Evolutionary conservation across 2,797 vertebrate genomes (phyloP), one percentile per base, ranked within the genome.

Genomic region (Enoplosus armatus): DNA sequence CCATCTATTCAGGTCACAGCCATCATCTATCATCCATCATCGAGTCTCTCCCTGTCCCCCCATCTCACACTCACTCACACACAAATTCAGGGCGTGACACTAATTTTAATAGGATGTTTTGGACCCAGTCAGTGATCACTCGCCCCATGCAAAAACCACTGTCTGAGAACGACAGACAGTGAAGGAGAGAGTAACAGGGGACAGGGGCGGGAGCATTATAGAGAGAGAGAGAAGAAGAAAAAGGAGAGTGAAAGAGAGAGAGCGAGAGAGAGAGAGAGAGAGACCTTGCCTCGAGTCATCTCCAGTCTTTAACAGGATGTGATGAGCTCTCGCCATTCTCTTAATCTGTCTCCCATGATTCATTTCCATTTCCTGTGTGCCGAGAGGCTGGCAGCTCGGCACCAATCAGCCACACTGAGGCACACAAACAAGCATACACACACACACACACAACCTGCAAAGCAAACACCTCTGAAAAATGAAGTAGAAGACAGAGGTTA

Each of bases 341-440:
- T 97, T 97, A 97, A 97, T 97, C 97, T 96, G 95, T 96, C 96
- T 97, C 94, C 96, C 96, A 96, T 96, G 97, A 97, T 97, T 97
- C 96, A 97, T 97, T 97, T 91, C 85, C 85, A 89, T 88, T 93
- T 92, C 91, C 90, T 93, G 85, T 89, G 89, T 83, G 88, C 85
- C 10, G 72, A 84, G 51, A 89, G 96, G 95, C 96, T 95, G 95
- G 95, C 95, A 96, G 82, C 86, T 79, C 70, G 4, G 75, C 80
- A 86, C 89, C 85, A 84, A 85, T 86, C 85, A 87, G 51, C 63
- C 87, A 83, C 29, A 62, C 70, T 29, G 29, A 74, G 22, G 54
- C 56, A 53, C 75, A 86, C 79, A 90, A 88, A 87, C 80, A 93
- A 72, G 84, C 43, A 9, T 63, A 62, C 37, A 51, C 62, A 33